Conservation (phyloP, 2,797 vertebrate species). For the Borostomias antarcticus region DNA sequence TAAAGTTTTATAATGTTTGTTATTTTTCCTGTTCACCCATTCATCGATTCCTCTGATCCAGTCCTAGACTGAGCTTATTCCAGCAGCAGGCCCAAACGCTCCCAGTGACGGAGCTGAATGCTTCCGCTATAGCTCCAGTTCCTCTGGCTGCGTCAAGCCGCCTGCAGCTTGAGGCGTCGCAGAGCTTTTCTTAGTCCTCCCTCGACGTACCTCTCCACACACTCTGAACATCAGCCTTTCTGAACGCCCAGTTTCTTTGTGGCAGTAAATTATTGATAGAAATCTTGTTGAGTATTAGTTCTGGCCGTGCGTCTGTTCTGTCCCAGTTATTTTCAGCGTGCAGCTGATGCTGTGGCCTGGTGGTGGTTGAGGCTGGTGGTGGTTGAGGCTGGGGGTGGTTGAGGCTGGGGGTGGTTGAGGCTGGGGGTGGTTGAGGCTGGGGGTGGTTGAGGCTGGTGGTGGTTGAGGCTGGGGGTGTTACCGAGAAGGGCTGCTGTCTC, state of each 20-base stretch:
- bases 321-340: slow-evolving; percentile 45
- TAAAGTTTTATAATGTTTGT: not conserved
- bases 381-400: not conserved
- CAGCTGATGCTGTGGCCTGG: not conserved
- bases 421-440: not conserved
- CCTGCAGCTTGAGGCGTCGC: too few species aligned
- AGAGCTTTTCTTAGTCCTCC: too few species aligned
- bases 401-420: not conserved
- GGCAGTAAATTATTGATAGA: slow-evolving; percentile 12
- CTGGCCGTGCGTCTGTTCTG: slow-evolving; percentile 3
- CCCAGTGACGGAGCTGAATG: not conserved
- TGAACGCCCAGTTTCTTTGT: not conserved
- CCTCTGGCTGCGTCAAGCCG: not conserved
- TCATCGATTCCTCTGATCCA: too few species aligned
- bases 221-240: not conserved
- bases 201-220: not conserved
- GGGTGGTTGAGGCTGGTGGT: not conserved
- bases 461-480: not conserved
- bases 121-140: not conserved
- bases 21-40: too few species aligned
- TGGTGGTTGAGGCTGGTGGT: not conserved
- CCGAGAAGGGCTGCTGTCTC: too few species aligned
- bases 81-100: not conserved
- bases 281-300: slow-evolving; percentile 21
- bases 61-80: too few species aligned